A percentile compares a stretch with the other conserved stretches of the same genome.
Conservation (phyloP, 2,797 vertebrate genomes). For the Enteromius trimaculatus region DNA sequence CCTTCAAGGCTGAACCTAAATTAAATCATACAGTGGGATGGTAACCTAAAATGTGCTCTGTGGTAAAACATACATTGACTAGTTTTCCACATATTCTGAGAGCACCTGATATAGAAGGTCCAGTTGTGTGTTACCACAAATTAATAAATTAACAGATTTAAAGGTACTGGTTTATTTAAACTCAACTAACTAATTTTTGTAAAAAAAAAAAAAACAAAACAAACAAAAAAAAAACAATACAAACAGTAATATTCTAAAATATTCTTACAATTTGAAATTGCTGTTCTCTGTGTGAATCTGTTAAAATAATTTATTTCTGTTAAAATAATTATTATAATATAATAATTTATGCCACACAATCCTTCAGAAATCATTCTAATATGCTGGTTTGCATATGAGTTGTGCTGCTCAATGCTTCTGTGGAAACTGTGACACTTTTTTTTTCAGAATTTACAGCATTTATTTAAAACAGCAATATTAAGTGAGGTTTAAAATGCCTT, state of each 20-base stretch:
- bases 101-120: too few species aligned
- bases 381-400: too few species aligned
- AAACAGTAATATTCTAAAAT: background rate
- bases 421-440: background rate
- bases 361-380: background rate
- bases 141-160: too few species aligned
- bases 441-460: background rate
- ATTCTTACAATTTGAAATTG: background rate
- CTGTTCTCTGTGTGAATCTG: background rate
- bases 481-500: background rate
- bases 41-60: background rate
- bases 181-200: background rate
- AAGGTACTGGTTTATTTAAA: too few species aligned
- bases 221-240: too few species aligned
- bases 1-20: background rate
- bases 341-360: background rate
- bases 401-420: background rate
- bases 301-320: too few species aligned
- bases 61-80: background rate
- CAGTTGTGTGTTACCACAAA: too few species aligned
- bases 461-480: background rate
- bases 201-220: background rate
- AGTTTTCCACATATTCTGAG: background rate
- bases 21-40: background rate
- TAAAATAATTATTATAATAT: too few species aligned